Evolutionary conservation across 2,888 invertebrate genomes (phyloP).

Genomic region (Stictocephala bisonia): DNA sequence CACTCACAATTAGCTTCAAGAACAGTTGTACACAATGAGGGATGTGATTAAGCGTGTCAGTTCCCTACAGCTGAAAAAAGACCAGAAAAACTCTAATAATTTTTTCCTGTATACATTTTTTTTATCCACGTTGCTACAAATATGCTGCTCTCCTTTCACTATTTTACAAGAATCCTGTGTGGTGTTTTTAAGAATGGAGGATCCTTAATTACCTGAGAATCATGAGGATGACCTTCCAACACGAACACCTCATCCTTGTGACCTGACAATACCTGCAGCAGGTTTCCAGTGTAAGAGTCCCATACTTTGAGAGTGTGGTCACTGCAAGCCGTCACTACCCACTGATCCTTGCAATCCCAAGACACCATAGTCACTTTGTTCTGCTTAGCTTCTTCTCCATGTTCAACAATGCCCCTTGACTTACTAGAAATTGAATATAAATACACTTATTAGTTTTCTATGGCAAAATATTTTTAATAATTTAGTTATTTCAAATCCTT

Average conservation of each 20-base stretch:
- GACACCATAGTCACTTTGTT: slow-evolving; percentile 95
- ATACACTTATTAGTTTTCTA: neutral
- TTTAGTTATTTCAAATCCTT: neutral
- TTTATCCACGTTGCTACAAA: no score
- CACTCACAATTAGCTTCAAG: no score
- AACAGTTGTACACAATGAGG: no score
- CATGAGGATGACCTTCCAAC: slow-evolving; percentile 90
- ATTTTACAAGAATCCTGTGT: no score
- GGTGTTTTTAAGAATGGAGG: no score
- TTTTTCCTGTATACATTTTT: no score
- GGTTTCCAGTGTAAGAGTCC: slow-evolving; percentile 75
- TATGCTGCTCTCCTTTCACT: no score
- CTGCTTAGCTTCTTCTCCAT: slow-evolving; percentile 50
- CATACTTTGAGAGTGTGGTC: slow-evolving; percentile 87
- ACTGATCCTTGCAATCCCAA: slow-evolving; percentile 91
- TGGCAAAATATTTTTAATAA: neutral
- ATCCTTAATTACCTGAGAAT: slow-evolving; percentile 70
- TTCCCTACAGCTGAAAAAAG: no score
- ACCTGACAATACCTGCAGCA: slow-evolving; percentile 76
- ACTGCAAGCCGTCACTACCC: slow-evolving; percentile 90
- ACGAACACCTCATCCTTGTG: slow-evolving; percentile 96
- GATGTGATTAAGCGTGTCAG: no score
- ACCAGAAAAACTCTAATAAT: no score
- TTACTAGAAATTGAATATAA: slow-evolving; percentile 45
- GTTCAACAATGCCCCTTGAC: neutral